Conservation (phyloP, 1,140 invertebrate species). For the Drosophila albomicans region DNA sequence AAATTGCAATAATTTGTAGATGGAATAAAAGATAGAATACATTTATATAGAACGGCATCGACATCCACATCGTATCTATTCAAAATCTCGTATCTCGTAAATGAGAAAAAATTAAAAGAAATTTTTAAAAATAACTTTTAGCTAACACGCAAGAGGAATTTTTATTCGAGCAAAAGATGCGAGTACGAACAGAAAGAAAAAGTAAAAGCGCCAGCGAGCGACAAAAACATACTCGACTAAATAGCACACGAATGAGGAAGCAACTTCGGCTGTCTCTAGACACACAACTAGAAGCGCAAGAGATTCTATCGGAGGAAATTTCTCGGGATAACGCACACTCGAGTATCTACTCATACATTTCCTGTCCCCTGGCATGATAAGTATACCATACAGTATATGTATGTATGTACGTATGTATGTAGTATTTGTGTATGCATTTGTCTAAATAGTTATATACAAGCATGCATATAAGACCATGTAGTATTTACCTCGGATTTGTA, state of each 20-base stretch:
- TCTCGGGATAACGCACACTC: slow-evolving; percentile 34
- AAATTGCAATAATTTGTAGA: not conserved
- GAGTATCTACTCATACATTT: not conserved
- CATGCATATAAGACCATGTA: slow-evolving; percentile 3
- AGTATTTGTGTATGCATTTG: not conserved
- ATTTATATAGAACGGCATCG: slow-evolving; percentile 51
- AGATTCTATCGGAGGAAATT: slow-evolving; percentile 13
- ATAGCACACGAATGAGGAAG: slow-evolving; percentile 49
- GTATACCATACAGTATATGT: slow-evolving; percentile 17
- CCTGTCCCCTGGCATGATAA: slow-evolving; percentile 3
- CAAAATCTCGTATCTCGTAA: slow-evolving; percentile 72
- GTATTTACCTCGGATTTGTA: slow-evolving; percentile 33
- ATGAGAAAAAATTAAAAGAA: slow-evolving; percentile 74
- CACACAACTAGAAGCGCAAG: not conserved
- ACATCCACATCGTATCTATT: slow-evolving; percentile 49
- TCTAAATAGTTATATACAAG: not conserved
- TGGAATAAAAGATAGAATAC: slow-evolving; percentile 13
- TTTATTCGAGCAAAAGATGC: slow-evolving; percentile 78
- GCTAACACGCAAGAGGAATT: slow-evolving; percentile 85
- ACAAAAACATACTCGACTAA: slow-evolving; percentile 51
- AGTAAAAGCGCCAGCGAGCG: slow-evolving; percentile 63
- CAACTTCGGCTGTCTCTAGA: slow-evolving; percentile 32
- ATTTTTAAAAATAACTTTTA: slow-evolving; percentile 85
- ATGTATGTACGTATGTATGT: not conserved
- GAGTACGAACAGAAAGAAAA: slow-evolving; percentile 45